Evolutionary conservation across 2,888 invertebrate species (phyloP).

Genomic region (Geotrupes spiniger): DNA sequence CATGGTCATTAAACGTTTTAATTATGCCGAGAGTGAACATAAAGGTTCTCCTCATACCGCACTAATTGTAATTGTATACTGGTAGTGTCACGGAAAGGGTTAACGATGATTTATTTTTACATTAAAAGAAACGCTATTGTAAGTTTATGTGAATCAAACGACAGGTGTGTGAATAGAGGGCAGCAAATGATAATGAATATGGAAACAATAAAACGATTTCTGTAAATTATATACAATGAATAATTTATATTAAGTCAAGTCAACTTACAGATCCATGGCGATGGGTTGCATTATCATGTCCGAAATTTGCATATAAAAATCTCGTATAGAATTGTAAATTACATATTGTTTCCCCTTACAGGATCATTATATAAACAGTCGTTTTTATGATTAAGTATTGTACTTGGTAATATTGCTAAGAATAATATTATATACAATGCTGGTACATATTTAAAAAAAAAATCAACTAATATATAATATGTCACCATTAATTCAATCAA

Average conservation of each 20-base stretch:
- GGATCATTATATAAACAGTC: slow-evolving; percentile 28
- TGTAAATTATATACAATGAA: no score
- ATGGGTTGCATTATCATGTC: slow-evolving; percentile 33
- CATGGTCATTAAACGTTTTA: slow-evolving; percentile 25
- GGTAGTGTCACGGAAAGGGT: slow-evolving; percentile 13
- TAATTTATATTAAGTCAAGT: no score
- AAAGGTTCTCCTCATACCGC: slow-evolving; percentile 16
- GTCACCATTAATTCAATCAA: no score
- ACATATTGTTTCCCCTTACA: slow-evolving; percentile 38
- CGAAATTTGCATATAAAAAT: slow-evolving; percentile 42
- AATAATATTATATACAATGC: slow-evolving; percentile 2
- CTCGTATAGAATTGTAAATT: slow-evolving; percentile 43
- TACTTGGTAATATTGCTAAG: slow-evolving; percentile 4
- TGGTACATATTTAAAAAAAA: neutral
- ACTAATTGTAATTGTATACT: slow-evolving; percentile 20
- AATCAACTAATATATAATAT: no score
- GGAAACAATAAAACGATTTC: no score
- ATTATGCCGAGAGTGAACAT: slow-evolving; percentile 20
- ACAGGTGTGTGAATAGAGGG: no score
- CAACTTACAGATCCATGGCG: slow-evolving; percentile 6
- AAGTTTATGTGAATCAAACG: no score
- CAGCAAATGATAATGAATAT: no score
- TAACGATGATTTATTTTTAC: slow-evolving; percentile 27
- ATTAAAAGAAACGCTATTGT: slow-evolving; percentile 20
- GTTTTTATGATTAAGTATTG: slow-evolving; percentile 30